A percentile compares a stretch with the other conserved stretches of the same genome.
Evolutionary conservation across 1,140 invertebrate genomes (phyloP).

Genomic region (Portunus trituberculatus): DNA sequence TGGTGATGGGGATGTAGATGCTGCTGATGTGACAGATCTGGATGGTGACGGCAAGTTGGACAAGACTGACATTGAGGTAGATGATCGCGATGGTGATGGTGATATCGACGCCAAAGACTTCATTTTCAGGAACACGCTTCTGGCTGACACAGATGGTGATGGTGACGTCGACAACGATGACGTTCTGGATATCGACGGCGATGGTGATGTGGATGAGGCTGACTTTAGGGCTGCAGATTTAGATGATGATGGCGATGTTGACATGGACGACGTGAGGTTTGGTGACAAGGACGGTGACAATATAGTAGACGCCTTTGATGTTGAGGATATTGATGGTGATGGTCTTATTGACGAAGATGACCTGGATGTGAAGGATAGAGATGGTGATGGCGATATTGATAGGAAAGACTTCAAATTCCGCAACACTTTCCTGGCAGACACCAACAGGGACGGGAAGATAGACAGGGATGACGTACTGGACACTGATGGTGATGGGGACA

Average conservation of each 20-base stretch:
- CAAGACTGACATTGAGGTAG: conserved; percentile 70
- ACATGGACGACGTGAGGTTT: conserved; percentile 61
- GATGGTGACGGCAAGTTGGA: conserved; percentile 75
- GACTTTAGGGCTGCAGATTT: conserved; percentile 72
- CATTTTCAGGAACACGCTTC: conserved; percentile 37
- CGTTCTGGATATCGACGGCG: conserved; percentile 66
- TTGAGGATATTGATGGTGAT: conserved; percentile 71
- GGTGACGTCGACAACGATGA: conserved; percentile 74
- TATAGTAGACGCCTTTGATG: conserved; percentile 63
- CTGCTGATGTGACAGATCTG: conserved; percentile 67
- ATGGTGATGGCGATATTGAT: conserved; percentile 73
- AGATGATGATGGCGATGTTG: conserved; percentile 76
- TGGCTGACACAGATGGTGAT: conserved; percentile 73
- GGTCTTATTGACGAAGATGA: conserved; percentile 69
- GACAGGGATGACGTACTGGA: conserved; percentile 75
- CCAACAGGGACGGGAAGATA: conserved; percentile 72
- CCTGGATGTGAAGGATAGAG: conserved; percentile 63
- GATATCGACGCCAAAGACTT: conserved; percentile 73
- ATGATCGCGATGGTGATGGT: conserved; percentile 72
- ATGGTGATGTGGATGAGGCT: conserved; percentile 70
- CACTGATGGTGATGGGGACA: conserved; percentile 74
- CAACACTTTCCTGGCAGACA: conserved; percentile 72
- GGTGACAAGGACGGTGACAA: conserved; percentile 70
- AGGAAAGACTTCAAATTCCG: conserved; percentile 25
- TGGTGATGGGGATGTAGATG: conserved; percentile 74